These are phyloP conservation scores for Aleadryas rufinucha DNA, from an alignment of 2,113 vertebrate genomes.

Conservation along the genomic window DNA sequence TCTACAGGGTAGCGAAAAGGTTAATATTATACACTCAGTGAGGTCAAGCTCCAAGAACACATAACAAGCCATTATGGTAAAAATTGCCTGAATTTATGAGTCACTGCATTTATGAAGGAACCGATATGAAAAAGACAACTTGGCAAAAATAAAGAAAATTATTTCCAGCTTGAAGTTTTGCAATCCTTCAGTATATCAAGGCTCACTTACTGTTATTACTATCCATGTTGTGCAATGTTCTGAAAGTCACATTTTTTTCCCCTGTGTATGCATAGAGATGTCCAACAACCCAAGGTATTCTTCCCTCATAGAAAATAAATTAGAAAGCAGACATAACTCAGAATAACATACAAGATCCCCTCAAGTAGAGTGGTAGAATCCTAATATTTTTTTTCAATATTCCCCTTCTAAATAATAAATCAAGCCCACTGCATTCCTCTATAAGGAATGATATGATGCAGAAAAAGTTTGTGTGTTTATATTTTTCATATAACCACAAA, in stretches of 20 bases:
- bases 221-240: conserved; percentile 51
- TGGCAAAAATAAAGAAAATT: conserved; percentile 48
- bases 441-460: background rate
- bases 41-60: conserved; percentile 59
- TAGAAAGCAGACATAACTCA: conserved; percentile 33
- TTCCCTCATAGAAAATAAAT: conserved; percentile 54
- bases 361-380: conserved; percentile 50
- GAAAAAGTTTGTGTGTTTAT: background rate
- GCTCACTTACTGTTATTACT: conserved; percentile 65
- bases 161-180: conserved; percentile 44
- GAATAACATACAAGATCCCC: conserved; percentile 44
- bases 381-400: conserved; percentile 57
- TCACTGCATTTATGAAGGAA: conserved; percentile 61
- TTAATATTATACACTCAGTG: conserved; percentile 7
- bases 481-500: conserved; percentile 23
- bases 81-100: conserved; percentile 62
- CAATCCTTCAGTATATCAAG: conserved; percentile 40
- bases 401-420: conserved; percentile 64
- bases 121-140: conserved; percentile 53
- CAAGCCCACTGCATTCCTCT: conserved; percentile 13
- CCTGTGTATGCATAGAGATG: conserved; percentile 56
- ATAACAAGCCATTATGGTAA: conserved; percentile 61
- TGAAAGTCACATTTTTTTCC: conserved; percentile 38
- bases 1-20: background rate
- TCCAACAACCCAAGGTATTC: conserved; percentile 59